Base-by-base conservation (phyloP, 2,888 invertebrate species). In the Unio delphinus region DNA sequence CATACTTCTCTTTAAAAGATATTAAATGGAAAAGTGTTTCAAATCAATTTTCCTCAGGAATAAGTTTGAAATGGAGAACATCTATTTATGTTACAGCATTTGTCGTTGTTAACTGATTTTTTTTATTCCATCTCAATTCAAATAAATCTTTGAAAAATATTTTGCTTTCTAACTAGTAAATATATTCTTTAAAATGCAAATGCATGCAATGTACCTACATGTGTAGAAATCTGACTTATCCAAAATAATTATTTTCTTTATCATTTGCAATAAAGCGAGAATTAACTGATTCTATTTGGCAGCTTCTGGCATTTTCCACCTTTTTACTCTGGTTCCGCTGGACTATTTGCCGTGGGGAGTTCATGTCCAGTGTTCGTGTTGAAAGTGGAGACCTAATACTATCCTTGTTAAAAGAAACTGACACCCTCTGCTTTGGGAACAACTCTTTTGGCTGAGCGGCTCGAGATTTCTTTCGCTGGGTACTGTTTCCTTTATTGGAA, bases 261-360 rank as follows among this genome's bases (percentile, higher is more conserved):
- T 77, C 77, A 58, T 67, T 65, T 45, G 75, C 77, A 62, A 77
- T 73, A 70, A 68, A 77, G 61, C 68, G 67, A n/a, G 77, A 73
- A 26, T 54, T 65, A 11, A 69, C 57, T 11, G 71, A 68, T 34
- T 78, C 80, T 56, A 72, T 69, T 30, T 74, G 68, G 76, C 82
- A 80, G 0, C 65, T 75, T 60, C 75, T 73, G 55, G 77, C 75
- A 26, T 78, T 80, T 28, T 79, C 81, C 23, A 83, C 56, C 54
- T 81, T 80, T 65, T 79, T 80, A 15, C 76, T 74, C 63, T 85
- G 86, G 73, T 84, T 86, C 45, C 80, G 67, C 68, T 84, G 86
- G 23, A 86, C 76, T 55, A 86, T 83, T 45, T 75, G 70, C 1
- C 81, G 70, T 5, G 86, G 86, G 8, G 86, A 86, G 75, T 85